Conservation (phyloP, 2,113 vertebrate species). For the Onychorhynchus coronatus region DNA sequence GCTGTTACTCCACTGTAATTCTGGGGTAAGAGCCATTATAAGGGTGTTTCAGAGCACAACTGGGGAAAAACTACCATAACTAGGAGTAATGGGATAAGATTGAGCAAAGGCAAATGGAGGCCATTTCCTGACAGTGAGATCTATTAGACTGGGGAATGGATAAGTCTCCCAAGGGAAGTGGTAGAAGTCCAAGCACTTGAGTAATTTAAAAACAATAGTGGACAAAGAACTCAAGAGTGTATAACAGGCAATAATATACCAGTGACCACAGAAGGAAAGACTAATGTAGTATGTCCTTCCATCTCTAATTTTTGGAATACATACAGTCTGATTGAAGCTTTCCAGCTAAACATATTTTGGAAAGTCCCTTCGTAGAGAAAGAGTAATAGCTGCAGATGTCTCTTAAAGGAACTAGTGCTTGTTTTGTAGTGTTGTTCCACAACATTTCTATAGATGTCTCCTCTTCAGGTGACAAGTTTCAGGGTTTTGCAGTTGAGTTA, state of each 20-base stretch:
- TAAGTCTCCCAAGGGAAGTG: not conserved
- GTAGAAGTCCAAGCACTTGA: not conserved
- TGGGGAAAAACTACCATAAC: slow-evolving; percentile 19
- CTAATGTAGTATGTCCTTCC: not conserved
- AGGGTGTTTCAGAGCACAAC: slow-evolving; percentile 21
- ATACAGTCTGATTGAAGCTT: not conserved
- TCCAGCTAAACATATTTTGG: not conserved
- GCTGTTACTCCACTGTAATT: slow-evolving; percentile 25
- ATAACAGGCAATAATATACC: not conserved
- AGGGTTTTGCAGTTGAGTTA: not conserved
- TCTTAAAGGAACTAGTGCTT: not conserved
- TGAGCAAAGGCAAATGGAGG: slow-evolving; percentile 45
- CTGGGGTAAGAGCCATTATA: slow-evolving; percentile 27
- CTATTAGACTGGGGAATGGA: slow-evolving; percentile 30
- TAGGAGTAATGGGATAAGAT: slow-evolving; percentile 46
- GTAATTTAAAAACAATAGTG: slow-evolving; percentile 12
- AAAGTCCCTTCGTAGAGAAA: not conserved
- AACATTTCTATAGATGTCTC: not conserved
- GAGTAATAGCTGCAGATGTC: not conserved
- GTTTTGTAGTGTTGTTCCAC: not conserved
- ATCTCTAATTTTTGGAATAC: not conserved
- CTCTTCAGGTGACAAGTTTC: not conserved
- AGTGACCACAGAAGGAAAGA: not conserved
- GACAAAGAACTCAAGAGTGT: not conserved
- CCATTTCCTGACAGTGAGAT: slow-evolving; percentile 43